Evolutionary conservation across 1,140 invertebrate genomes (phyloP).

Genomic region (Portunus trituberculatus): DNA sequence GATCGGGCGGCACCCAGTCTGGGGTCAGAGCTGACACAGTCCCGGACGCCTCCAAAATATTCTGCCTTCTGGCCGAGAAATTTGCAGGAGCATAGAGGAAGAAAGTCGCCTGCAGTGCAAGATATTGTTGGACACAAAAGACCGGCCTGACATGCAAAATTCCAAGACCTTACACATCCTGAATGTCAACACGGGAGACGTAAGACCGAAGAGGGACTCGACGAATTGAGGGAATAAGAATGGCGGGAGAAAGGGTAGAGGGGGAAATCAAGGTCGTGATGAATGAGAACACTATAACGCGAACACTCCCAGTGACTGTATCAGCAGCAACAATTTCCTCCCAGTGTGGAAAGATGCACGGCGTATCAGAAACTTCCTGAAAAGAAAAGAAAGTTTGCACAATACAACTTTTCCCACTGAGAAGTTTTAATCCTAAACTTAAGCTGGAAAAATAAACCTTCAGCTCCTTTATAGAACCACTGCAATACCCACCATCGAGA

Average conservation of each 20-base stretch:
- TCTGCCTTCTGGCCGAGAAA: background rate
- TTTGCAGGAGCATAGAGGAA: background rate
- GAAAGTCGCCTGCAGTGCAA: background rate
- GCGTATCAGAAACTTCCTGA: background rate
- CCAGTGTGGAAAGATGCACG: background rate
- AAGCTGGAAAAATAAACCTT: background rate
- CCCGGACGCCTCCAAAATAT: background rate
- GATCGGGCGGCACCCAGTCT: background rate
- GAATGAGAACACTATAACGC: background rate
- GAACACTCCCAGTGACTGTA: background rate
- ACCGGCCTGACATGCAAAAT: background rate
- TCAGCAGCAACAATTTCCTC: slow-evolving; percentile 5
- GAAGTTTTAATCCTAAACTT: background rate
- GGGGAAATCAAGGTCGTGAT: background rate
- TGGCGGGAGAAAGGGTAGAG: background rate
- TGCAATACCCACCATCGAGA: no score
- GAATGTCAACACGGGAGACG: background rate
- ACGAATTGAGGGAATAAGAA: background rate
- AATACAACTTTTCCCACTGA: background rate
- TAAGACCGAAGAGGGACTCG: background rate
- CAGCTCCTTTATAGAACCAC: background rate
- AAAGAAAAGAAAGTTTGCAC: background rate
- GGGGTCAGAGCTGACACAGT: background rate
- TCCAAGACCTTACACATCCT: background rate
- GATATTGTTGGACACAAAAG: background rate